Base-by-base conservation (phyloP, 23 tunicate species). In the Styela plicata region DNA sequence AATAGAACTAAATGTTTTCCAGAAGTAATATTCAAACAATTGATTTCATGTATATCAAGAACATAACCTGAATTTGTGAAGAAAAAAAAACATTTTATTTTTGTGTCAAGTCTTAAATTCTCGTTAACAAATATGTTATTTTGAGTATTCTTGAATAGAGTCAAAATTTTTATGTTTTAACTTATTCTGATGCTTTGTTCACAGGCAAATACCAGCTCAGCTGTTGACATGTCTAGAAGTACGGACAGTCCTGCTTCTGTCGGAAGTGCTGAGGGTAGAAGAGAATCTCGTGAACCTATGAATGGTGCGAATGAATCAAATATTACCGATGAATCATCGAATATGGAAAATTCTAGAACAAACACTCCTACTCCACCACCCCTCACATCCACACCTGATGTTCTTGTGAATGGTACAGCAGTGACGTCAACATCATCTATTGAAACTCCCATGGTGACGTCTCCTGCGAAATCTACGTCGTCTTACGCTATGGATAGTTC, bases 391-490 rank as follows among this genome's bases (percentile, higher is more conserved):
- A 1, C 71, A 67, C 52, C 78, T 31, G 52, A 73, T 33, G 78
- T 73, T 25, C 61, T 61, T 74, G 84, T 73, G 23, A 34, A 28
- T 10, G 82, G 63, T 23, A 13, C 78, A 17, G 22, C 74, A 33
- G 53, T 34, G 34, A 52, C 87, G 1, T 13, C 71, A 13, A 18
- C 57, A 21, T 36, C 79, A 21, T 34, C 34, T 33, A 1, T 57
- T 5, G 90, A 91, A 26, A 85, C 87, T 7, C 85, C 97, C 16
- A 86, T 91, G 87, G 82, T 91, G 63, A 91, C 97, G 27, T 91
- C 97, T n/a, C 87, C 97, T 22, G 36, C 64, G 69, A 79, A 86
- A 64, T 37, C 84, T 3, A n/a, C 27, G 5, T 19, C 80, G 17
- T 0, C 81, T 36, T 64, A 36, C 65, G 66, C 81, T 21, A 76